Percentiles rank a stretch among this genome's conserved stretches.
Conservation (phyloP, 2,797 vertebrate species). For the Acrocephalus scirpaceus region DNA sequence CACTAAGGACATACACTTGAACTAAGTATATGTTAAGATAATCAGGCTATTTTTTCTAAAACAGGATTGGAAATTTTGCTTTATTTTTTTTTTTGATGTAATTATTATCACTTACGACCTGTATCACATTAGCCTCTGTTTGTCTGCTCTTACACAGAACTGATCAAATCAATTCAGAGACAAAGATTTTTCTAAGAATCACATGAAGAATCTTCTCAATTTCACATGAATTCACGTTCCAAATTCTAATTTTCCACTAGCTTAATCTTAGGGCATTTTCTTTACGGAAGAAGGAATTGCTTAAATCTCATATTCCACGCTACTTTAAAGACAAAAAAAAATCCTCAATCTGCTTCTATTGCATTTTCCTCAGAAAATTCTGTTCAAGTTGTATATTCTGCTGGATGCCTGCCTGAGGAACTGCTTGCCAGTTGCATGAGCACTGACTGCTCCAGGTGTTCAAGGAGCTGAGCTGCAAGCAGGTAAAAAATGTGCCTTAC, state of each 20-base stretch:
- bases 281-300: neutral
- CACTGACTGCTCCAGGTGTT: neutral
- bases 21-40: neutral
- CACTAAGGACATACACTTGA: neutral
- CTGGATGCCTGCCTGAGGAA: neutral
- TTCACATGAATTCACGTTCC: neutral
- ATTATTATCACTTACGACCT: neutral
- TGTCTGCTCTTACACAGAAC: neutral
- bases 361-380: neutral
- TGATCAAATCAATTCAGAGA: neutral
- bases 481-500: neutral
- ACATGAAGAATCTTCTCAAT: neutral
- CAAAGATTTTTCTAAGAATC: neutral
- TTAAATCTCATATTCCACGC: neutral
- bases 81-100: neutral
- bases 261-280: neutral
- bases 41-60: neutral
- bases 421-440: neutral
- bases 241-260: neutral
- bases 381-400: neutral
- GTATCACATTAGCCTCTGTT: neutral
- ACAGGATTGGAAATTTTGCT: neutral
- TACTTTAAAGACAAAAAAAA: neutral
- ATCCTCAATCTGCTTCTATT: neutral
- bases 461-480: neutral